Evolutionary conservation across 2,888 invertebrate genomes (phyloP), one percentile per base, ranked within the genome.

Genomic region (Hypena proboscidalis): DNA sequence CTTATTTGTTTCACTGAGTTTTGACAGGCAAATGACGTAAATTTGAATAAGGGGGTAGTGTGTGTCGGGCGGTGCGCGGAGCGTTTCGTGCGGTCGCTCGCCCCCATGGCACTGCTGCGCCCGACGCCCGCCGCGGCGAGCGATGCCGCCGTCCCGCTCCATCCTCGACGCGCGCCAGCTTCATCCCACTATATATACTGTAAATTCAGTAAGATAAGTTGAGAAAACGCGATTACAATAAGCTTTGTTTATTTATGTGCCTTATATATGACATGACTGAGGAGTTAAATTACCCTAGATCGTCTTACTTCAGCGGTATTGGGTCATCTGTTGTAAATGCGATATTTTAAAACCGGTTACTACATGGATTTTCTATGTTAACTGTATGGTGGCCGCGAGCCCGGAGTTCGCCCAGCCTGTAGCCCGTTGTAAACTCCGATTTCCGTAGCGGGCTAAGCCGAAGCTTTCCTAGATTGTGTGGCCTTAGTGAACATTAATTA

Each of bases 401-500:
- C 36, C 36, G 34, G 30, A 51, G 30, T 56, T 61, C 58, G 64
- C 57, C 71, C 71, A 64, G 70, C 69, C 67, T 77, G 70, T 67
- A 64, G 70, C 69, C 67, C 77, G 70, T 67, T 71, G 58, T 78
- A 62, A 77, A 77, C 82, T 83, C 81, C 73, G 80, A 77, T 78
- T 78, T 73, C 80, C 78, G 77, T 77, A 77, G 75, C 77, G 65
- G 68, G 74, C 84, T 85, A 81, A 86, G 83, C 85, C 81, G 73
- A 80, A 85, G 87, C 89, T 86, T 82, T 83, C 87, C 85, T 86
- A 85, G 86, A 88, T 87, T 84, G 86, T 88, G 85, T 85, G 85
- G 85, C 87, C 89, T 87, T 87, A 90, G 80, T 82, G 88, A 90
- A 88, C 89, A 90, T 90, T 89, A 89, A 90, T 90, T 90, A 89